Percentiles rank a stretch among this genome's conserved stretches.
Evolutionary conservation across 2,113 vertebrate species (phyloP).

Genomic region (Neotragus pygmaeus): DNA sequence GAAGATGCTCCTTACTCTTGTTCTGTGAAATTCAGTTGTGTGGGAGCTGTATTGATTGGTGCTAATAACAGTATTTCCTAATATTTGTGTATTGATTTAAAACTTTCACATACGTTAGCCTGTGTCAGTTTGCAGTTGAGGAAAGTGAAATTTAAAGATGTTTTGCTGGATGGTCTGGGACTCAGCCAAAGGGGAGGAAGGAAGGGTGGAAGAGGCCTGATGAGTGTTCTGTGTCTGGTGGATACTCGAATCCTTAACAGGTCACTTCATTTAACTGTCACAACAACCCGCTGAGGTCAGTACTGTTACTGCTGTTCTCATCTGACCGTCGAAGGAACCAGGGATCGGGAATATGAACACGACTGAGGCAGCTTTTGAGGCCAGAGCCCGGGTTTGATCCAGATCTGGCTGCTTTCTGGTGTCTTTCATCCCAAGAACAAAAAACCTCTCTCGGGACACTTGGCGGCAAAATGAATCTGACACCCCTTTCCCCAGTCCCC

Average conservation of each 20-base stretch:
- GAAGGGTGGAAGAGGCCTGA: neutral
- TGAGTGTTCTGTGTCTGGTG: neutral
- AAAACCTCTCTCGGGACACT: neutral
- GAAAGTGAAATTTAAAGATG: neutral
- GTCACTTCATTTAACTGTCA: neutral
- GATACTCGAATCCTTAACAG: neutral
- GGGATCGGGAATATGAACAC: neutral
- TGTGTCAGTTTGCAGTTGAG: neutral
- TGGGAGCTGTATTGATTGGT: neutral
- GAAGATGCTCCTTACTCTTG: neutral
- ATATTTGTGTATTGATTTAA: neutral
- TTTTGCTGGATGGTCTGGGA: neutral
- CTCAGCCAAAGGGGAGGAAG: neutral
- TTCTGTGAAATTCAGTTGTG: neutral
- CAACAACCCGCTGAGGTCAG: neutral
- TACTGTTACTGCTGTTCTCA: neutral
- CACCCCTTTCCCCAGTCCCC: neutral
- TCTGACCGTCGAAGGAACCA: neutral
- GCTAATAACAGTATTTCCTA: neutral
- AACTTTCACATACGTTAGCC: neutral
- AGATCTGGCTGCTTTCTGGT: neutral
- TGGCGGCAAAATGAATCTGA: neutral
- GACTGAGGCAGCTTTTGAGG: neutral
- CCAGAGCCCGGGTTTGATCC: neutral
- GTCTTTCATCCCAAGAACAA: neutral